These are phyloP conservation scores for Bambusicola thoracicus DNA, from an alignment of 2,113 vertebrate species.

Conservation along the genomic window DNA sequence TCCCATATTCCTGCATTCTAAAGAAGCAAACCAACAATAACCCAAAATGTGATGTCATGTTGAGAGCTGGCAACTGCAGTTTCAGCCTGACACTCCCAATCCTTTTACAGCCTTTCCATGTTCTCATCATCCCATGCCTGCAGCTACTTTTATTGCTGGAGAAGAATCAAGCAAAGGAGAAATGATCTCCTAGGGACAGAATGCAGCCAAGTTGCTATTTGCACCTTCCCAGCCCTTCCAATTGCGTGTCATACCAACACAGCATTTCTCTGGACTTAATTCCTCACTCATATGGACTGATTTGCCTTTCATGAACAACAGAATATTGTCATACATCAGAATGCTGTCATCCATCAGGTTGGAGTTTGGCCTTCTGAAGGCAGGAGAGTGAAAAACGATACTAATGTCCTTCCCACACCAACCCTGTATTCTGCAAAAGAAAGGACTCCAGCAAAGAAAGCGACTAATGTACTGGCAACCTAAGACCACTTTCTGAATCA, in stretches of 20 bases:
- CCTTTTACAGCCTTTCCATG: background rate
- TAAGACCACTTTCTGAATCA: background rate
- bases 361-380: constrained; percentile 1
- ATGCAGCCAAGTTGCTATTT: background rate
- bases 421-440: background rate
- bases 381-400: background rate
- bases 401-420: background rate
- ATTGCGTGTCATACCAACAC: background rate
- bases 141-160: background rate
- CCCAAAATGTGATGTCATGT: background rate
- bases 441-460: background rate
- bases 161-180: background rate
- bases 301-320: background rate
- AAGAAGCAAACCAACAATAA: constrained; percentile 19
- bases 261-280: background rate
- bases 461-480: background rate
- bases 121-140: background rate
- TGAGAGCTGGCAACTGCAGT: background rate
- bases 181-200: background rate
- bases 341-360: background rate
- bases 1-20: constrained; percentile 69
- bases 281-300: background rate
- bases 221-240: background rate
- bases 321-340: background rate
- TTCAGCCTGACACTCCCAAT: background rate